Percentiles rank a stretch among this genome's conserved stretches.
phyloP scores from a whole-genome alignment of 2,113 vertebrate species.

The Butorides virescens region DNA sequence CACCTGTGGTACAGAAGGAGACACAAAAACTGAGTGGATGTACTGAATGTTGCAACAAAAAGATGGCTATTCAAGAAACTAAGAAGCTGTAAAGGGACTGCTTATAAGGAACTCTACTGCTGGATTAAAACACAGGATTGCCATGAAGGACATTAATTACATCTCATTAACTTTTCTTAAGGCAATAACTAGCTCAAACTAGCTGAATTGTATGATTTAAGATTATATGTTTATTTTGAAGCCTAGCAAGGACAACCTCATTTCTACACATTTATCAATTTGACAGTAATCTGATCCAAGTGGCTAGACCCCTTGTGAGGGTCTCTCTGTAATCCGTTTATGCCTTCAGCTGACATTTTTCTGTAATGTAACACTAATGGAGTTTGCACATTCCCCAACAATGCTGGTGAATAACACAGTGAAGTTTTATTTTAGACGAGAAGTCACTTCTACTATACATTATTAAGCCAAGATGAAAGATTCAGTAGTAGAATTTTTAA shows the following conservation, averaged over 20 bases:
- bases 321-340: neutral
- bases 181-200: neutral
- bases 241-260: neutral
- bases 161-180: neutral
- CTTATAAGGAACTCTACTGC: neutral
- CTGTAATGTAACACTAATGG: neutral
- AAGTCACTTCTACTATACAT: neutral
- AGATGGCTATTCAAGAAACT: neutral
- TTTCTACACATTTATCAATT: neutral
- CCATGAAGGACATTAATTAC: neutral
- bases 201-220: neutral
- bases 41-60: neutral
- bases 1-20: constrained; percentile 74
- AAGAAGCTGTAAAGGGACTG: neutral
- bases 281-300: constrained; percentile 2
- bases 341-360: neutral
- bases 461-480: neutral
- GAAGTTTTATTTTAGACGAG: neutral
- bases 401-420: neutral
- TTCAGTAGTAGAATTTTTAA: neutral
- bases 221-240: neutral
- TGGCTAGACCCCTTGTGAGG: neutral
- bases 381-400: neutral
- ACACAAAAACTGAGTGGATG: neutral
- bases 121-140: neutral